Conservation (phyloP, 2,888 invertebrate genomes). For the Selenia dentaria region DNA sequence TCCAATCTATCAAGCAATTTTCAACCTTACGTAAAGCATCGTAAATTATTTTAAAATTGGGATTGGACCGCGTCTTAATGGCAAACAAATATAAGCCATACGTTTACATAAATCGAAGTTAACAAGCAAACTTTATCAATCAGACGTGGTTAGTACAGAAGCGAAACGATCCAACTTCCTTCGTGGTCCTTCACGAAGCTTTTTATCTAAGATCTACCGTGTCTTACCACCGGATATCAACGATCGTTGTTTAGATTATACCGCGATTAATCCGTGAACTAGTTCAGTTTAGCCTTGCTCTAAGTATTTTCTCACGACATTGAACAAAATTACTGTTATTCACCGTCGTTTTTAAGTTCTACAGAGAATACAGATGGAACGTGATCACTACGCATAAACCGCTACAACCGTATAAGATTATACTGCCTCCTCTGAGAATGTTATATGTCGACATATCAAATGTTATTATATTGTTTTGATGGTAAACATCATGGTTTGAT, state of each 20-base stretch:
- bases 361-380: slow-evolving; percentile 40
- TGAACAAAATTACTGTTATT: slow-evolving; percentile 77
- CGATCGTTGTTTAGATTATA: slow-evolving; percentile 69
- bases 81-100: too few relatives aligned
- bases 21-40: too few relatives aligned
- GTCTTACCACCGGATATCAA: slow-evolving; percentile 62
- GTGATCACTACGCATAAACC: slow-evolving; percentile 41
- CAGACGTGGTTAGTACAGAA: not conserved
- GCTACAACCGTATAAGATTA: slow-evolving; percentile 22
- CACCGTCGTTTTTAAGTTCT: slow-evolving; percentile 36
- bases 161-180: slow-evolving; percentile 1
- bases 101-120: slow-evolving; percentile 1
- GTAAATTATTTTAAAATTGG: too few relatives aligned
- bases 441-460: slow-evolving; percentile 1
- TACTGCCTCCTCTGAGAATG: slow-evolving; percentile 4
- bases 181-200: slow-evolving; percentile 9
- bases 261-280: slow-evolving; percentile 71
- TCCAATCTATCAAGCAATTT: too few relatives aligned
- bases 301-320: slow-evolving; percentile 76
- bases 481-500: not conserved
- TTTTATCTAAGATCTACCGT: slow-evolving; percentile 42
- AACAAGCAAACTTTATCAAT: slow-evolving; percentile 11
- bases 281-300: slow-evolving; percentile 69
- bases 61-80: too few relatives aligned
- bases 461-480: slow-evolving; percentile 8